These are phyloP conservation scores for Heliothis subflexa DNA, from an alignment of 1,140 invertebrate species.

Conservation along the genomic window DNA sequence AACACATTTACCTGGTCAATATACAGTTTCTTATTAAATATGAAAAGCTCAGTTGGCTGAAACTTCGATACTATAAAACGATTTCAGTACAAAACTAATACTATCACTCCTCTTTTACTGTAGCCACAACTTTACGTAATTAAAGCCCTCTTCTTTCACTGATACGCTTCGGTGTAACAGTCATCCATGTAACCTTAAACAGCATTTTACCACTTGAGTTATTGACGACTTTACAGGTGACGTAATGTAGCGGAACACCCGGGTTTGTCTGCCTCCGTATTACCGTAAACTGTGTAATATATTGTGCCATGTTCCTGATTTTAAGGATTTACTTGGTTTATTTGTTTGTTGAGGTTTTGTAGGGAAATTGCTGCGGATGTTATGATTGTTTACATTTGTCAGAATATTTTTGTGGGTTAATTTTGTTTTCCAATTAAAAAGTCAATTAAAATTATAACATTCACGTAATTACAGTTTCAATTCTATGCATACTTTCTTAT, in stretches of 20 bases:
- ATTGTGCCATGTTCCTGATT: slow-evolving; percentile 4
- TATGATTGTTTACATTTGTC: neutral
- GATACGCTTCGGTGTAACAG: slow-evolving; percentile 28
- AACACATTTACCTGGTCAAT: too few species aligned
- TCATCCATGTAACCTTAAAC: slow-evolving; percentile 25
- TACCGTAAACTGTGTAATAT: slow-evolving; percentile 14
- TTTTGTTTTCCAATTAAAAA: too few species aligned
- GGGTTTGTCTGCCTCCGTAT: slow-evolving; percentile 36
- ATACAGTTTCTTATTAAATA: too few species aligned
- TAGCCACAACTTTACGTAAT: neutral
- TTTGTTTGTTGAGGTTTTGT: neutral
- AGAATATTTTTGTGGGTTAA: too few species aligned
- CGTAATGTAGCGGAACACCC: slow-evolving; percentile 40
- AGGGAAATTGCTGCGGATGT: neutral
- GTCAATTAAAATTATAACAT: too few species aligned
- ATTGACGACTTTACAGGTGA: slow-evolving; percentile 47
- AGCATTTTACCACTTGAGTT: slow-evolving; percentile 44
- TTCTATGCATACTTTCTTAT: too few species aligned
- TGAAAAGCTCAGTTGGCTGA: too few species aligned
- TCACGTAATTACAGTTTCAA: too few species aligned
- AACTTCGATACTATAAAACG: too few species aligned
- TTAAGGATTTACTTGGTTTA: slow-evolving; percentile 18
- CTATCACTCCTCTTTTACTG: too few species aligned
- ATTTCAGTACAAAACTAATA: too few species aligned
- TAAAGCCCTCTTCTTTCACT: neutral